phyloP scores from a whole-genome alignment of 2,888 invertebrate genomes.

The Crossocerus cetratus region DNA sequence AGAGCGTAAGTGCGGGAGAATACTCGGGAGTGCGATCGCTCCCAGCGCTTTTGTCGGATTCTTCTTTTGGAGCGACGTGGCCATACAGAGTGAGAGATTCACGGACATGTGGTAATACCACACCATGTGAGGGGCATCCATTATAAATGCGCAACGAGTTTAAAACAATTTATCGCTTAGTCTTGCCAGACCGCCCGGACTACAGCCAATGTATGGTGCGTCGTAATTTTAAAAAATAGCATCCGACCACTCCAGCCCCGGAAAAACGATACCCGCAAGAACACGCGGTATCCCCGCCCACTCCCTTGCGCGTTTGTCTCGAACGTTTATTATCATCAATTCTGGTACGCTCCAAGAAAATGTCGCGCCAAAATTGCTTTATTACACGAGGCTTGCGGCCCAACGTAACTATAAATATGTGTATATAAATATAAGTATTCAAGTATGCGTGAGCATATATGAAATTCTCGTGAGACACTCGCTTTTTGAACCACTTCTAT shows the following conservation, averaged over 20 bases:
- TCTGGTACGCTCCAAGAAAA: constrained; percentile 1
- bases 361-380: constrained; percentile 20
- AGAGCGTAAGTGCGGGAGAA: constrained; percentile 20
- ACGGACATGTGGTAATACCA: constrained; percentile 8
- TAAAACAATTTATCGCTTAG: constrained; percentile 52
- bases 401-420: background rate
- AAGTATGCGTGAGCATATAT: no score
- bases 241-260: constrained; percentile 14
- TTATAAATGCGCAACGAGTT: constrained; percentile 46
- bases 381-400: constrained; percentile 20
- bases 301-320: background rate
- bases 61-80: constrained; percentile 2
- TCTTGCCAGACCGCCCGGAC: constrained; percentile 25
- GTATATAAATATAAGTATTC: no score
- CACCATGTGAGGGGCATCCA: constrained; percentile 33
- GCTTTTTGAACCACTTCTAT: no score
- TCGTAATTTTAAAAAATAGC: constrained; percentile 47
- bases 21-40: constrained; percentile 39
- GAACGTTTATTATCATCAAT: no score
- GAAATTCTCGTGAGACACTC: no score
- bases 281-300: background rate
- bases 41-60: constrained; percentile 30
- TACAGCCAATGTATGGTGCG: constrained; percentile 34
- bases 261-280: constrained; percentile 30
- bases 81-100: background rate